These are phyloP conservation scores for Melitaea athalia DNA, from an alignment of 2,888 invertebrate genomes.

Conservation along the genomic window DNA sequence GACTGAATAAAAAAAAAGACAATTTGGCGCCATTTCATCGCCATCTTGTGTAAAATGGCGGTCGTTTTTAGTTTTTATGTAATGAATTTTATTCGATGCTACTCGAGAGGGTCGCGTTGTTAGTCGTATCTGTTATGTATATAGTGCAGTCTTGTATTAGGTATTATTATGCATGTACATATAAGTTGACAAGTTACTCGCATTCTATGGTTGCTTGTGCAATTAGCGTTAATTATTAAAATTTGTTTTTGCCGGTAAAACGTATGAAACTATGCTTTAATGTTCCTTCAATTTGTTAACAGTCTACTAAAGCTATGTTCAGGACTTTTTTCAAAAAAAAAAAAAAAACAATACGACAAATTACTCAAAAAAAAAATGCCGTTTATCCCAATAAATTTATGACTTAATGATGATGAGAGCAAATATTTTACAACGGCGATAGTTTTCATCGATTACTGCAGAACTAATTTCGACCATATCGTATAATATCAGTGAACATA, in stretches of 20 bases:
- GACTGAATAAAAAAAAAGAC: neutral
- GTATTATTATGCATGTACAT: constrained; percentile 11
- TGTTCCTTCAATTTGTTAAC: no score
- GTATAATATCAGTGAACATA: constrained; percentile 29
- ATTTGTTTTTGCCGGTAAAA: no score
- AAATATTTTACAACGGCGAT: no score
- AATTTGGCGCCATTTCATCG: constrained; percentile 5
- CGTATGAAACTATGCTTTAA: no score
- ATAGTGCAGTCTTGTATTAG: neutral
- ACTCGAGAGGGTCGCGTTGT: constrained; percentile 11
- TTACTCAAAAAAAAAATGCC: no score
- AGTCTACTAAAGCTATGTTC: no score
- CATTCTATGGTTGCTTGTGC: no score
- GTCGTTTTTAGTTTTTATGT: constrained; percentile 9
- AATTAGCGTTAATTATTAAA: no score
- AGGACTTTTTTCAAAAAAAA: no score
- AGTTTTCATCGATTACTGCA: neutral
- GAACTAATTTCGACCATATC: constrained; percentile 17
- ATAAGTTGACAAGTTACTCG: neutral
- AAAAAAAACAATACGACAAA: no score
- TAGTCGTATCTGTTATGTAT: neutral
- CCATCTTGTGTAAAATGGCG: constrained; percentile 8
- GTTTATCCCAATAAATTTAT: no score
- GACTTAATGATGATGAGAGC: no score
- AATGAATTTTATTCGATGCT: constrained; percentile 25